Conservation (phyloP, 2,113 vertebrate genomes). For the Illadopsis cleaveri region DNA sequence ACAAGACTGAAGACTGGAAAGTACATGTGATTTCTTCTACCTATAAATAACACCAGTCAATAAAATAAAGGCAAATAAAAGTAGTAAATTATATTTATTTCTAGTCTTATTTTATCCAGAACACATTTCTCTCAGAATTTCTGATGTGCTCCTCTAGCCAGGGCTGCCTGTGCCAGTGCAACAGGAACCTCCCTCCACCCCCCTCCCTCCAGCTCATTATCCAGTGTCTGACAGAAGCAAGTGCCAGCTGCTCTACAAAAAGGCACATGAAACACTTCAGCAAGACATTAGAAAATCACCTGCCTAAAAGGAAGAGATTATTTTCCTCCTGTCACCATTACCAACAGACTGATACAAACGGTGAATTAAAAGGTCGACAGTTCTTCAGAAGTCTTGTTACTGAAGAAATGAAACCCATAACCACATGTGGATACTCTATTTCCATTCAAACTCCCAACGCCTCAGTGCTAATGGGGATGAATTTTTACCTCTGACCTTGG, state of each 20-base stretch:
- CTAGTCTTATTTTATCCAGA: conserved; percentile 10
- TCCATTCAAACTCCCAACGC: not conserved
- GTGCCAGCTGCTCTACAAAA: conserved; percentile 23
- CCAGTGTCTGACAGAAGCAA: conserved; percentile 24
- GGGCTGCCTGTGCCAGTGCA: not conserved
- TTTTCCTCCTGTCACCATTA: not conserved
- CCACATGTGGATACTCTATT: not conserved
- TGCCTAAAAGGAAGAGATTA: conserved; percentile 8
- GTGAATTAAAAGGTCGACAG: not conserved
- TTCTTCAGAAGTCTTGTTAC: not conserved
- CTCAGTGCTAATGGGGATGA: not conserved
- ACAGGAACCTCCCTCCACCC: not conserved
- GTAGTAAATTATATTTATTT: conserved; percentile 13
- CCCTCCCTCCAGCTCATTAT: conserved; percentile 19
- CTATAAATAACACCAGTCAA: conserved; percentile 1
- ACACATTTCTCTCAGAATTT: conserved; percentile 1
- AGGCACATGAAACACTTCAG: conserved; percentile 32
- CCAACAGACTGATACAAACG: not conserved
- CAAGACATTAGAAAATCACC: conserved; percentile 10
- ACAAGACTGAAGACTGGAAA: not conserved
- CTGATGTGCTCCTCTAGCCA: not conserved
- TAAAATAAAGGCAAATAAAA: conserved; percentile 39
- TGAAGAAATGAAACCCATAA: not conserved
- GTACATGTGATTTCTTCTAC: not conserved
- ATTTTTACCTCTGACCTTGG: not conserved